A percentile compares a stretch with the other conserved stretches of the same genome.
phyloP scores from a whole-genome alignment of 2,888 invertebrate genomes.

The Stratiomys singularior region DNA sequence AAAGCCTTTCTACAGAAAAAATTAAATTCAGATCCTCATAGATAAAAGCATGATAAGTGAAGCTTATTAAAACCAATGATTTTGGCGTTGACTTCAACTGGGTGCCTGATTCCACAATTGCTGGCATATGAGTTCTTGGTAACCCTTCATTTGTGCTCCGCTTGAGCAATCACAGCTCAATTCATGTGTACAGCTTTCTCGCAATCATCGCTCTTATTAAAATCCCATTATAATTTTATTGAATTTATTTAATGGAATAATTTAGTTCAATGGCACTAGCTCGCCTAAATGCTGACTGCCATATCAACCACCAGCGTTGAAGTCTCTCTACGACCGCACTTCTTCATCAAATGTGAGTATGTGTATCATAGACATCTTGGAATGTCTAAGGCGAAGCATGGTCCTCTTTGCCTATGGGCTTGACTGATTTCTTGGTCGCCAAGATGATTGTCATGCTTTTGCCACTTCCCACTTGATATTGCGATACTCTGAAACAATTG shows the following conservation, averaged over 20 bases:
- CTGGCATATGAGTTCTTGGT: not conserved
- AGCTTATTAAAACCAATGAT: too few relatives aligned
- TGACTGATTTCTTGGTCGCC: slow-evolving; percentile 20
- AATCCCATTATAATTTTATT: slow-evolving; percentile 40
- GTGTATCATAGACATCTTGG: not conserved
- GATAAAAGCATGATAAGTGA: too few relatives aligned
- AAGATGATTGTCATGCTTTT: not conserved
- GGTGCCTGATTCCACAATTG: too few relatives aligned
- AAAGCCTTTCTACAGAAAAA: too few relatives aligned
- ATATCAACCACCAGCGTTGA: slow-evolving; percentile 11
- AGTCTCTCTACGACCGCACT: not conserved
- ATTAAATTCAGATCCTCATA: too few relatives aligned
- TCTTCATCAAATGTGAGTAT: not conserved
- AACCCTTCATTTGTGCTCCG: not conserved
- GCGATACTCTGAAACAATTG: not conserved
- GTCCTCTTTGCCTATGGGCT: slow-evolving; percentile 6
- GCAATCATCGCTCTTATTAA: slow-evolving; percentile 34
- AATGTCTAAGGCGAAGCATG: not conserved
- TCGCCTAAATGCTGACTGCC: slow-evolving; percentile 24
- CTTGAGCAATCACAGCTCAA: not conserved
- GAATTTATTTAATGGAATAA: slow-evolving; percentile 42
- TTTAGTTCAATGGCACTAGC: slow-evolving; percentile 32
- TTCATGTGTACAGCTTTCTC: not conserved
- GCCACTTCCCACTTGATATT: not conserved
- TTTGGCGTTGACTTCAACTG: too few relatives aligned